Evolutionary conservation across 2,888 invertebrate species (phyloP), one percentile per base, ranked within the genome.

Genomic region (Lepidochitona cinerea): DNA sequence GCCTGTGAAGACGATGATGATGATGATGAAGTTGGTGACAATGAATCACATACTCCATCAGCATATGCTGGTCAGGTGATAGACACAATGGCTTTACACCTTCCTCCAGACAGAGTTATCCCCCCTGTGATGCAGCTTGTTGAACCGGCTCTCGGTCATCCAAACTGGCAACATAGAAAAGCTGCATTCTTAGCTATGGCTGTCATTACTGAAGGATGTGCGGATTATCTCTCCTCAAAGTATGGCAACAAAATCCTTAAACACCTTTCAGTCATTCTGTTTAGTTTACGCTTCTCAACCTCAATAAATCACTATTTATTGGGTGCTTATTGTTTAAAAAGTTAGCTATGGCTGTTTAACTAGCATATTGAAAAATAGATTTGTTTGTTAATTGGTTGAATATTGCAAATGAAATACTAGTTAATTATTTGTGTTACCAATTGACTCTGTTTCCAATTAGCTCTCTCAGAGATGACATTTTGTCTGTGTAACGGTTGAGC

Each of bases 131-230:
- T 93, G 81, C 87, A 91, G 72, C 90, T 93, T 74, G 92, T 95
- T 12, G 94, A 95, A 83, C 93, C 94, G 6, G 93, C 94, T 0
- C 87, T 95, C 35, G 92, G 93, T 81, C 93, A 93, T 67, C 90
- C 90, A 12, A 93, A 95, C 84, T 91, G 93, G 12, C 92, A 93
- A 79, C 92, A 93, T 0, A 93, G 94, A 79, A 94, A 94, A 85
- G 95, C 94, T 7, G 94, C 94, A 0, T 95, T 94, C 88, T 90
- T 95, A 52, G 93, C 94, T 23, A 92, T 95, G 88, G 95, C 95
- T 29, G 94, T 95, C 32, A 92, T 95, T 75, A 94, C 94, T 0
- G 95, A 96, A 91, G 95, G 95, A 0, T 95, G 95, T 87, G 93
- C 95, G 0, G 95, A 95, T 84, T 93, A 94, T 76, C 94, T 96